Base-by-base conservation (phyloP, 2,888 invertebrate genomes). In the Heteromyza rotundicornis region DNA sequence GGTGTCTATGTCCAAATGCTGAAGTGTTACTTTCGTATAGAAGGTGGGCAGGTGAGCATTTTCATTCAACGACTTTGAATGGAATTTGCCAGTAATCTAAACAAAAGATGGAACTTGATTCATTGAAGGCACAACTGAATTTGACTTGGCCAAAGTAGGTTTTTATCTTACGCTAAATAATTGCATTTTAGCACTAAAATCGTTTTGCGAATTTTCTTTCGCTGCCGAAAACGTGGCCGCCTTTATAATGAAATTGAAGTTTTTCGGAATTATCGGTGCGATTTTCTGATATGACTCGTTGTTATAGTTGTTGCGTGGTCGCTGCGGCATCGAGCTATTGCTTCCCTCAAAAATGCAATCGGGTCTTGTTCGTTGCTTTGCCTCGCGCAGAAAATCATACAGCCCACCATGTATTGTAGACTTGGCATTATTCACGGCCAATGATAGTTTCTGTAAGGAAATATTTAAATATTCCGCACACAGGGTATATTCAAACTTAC, bases 261-360 rank as follows among this genome's bases (percentile, higher is more conserved):
- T 91, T 90, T 92, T 93, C 84, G 93, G 93, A 85, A 93, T 88
- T 67, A 92, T 87, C 23, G 93, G 92, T 20, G 90, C 87, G 64
- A 92, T 83, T 78, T 90, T 87, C 40, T 87, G 85, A 74, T 89
- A 87, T 58, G 89, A 78, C 59, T 88, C 86, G 66, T 84, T 84
- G 59, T 77, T 78, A 35, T 80, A 80, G 54, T 68, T n/a, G 10
- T 23, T 59, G 20, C 50, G 64, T 5, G 59, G 49, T 19, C 10
- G 50, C 17, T 10, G 17, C 2, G 14, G 61, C 2, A 59, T 56
- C 3, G 64, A 53, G 1, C 58, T 57, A 12, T 22, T 60, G 57
- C 20, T 64, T 59, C 8, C 67, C 44, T 1, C 62, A 63, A 16
- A 56, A 35, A 62, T 57, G 36, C 73, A 67, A 49, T 67, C 63